Evolutionary conservation across 92 coral and sea anemone genomes (phyloP), one percentile per base, ranked within the genome.

Genomic region (Umimayanthus kanabou): DNA sequence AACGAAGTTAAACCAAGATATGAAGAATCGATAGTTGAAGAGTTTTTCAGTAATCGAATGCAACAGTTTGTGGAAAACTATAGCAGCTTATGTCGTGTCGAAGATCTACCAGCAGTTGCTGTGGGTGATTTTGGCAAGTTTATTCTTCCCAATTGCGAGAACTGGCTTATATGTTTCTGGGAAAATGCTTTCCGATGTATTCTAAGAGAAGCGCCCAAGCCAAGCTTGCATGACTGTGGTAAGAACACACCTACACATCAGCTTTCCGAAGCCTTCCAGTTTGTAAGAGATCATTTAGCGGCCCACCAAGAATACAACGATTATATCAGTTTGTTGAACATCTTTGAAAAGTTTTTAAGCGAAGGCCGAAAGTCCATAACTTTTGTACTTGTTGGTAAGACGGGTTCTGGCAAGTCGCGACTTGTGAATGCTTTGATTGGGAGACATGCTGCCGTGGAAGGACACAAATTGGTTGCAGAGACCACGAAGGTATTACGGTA

Each of bases 61-160:
- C 25, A 29, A 4, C 6, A 6, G 9, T 39, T 76, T 76, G 50
- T 16, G 50, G 80, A 76, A 9, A 20, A 39, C n/a, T 76, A 39
- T 39, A 10, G 80, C 2, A 76, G 23, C 3, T 39, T 20, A 22
- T 66, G 11, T 76, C 37, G 9, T 39, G 50, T 9, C 0, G 80
- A 76, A 33, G 79, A 39, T 42, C 14, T 76, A 23, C 80, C 80
- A 7, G 80, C 40, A 10, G 53, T 20, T 39, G 45, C 50, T 13
- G 80, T 39, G 29, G 80, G 80, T 39, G 80, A 76, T 42, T 76
- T 76, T 76, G 80, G 80, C 8, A 42, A 39, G 30, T 76, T 29
- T 18, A 9, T 26, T 3, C 80, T 76, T 76, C 80, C 80, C 6
- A 76, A n/a, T 42, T 39, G 53, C 39, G 55, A 76, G 11, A 39